Percentiles rank a stretch among this genome's conserved stretches.
Conservation (phyloP, 2,113 vertebrate genomes). For the Oxyruncus cristatus region DNA sequence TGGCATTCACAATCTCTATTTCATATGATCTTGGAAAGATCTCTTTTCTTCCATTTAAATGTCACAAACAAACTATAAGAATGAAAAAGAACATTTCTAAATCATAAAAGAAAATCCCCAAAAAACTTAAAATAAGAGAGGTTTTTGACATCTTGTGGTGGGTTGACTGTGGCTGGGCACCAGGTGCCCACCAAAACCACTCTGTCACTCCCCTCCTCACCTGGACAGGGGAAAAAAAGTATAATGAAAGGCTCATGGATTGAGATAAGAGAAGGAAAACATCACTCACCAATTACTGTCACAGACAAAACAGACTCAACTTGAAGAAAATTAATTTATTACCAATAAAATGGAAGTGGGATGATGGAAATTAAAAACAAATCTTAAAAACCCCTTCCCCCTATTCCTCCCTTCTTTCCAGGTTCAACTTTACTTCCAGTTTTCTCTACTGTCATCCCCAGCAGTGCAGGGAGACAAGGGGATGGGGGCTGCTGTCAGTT, state of each 20-base stretch:
- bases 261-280: neutral
- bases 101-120: neutral
- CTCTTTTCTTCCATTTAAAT: neutral
- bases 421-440: neutral
- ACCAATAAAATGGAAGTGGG: neutral
- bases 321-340: neutral
- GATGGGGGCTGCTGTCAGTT: neutral
- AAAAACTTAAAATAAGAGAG: neutral
- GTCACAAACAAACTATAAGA: neutral
- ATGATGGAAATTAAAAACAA: neutral
- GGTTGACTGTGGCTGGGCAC: neutral
- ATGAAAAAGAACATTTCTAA: neutral
- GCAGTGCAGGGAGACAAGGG: no score
- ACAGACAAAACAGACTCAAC: neutral
- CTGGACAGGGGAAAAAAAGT: neutral
- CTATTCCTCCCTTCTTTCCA: neutral
- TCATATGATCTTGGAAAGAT: neutral
- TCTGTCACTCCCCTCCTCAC: neutral
- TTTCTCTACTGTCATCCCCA: neutral
- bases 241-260: no score
- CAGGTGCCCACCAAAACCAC: neutral
- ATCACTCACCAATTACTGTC: neutral
- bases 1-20: neutral
- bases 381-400: neutral
- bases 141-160: neutral